Base-by-base conservation (phyloP, 2,797 vertebrate species). In the Rhabdophis nuchalis region DNA sequence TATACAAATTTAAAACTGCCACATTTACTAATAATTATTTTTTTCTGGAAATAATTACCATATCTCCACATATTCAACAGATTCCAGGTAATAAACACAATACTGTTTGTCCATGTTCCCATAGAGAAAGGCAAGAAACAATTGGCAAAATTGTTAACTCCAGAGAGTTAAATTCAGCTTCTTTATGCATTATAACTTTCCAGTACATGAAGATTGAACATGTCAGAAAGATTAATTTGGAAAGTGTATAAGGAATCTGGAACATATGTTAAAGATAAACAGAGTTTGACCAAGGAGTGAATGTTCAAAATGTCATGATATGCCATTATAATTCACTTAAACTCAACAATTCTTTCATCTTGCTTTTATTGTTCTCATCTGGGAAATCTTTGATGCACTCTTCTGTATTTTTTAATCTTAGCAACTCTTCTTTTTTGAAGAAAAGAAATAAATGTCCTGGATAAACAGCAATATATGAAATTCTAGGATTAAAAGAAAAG, bases 391-490 rank as follows among this genome's bases (percentile, higher is more conserved):
- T 93, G 94, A 95, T 92, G 95, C 53, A 93, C 91, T 95, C 29
- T 92, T 93, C 41, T 46, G 86, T 41, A 90, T 95, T 92, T 92
- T 95, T 95, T 92, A 96, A 93, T 95, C 91, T 95, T 92, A 94
- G 91, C 77, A 89, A 50, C 93, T 93, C 88, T 93, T n/a, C 89
- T 50, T 94, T 64, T 92, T 4, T 0, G 90, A 91, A 92, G 90
- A 96, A 96, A 96, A 95, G 92, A 96, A 95, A 95, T 92, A 96
- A 97, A 94, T 89, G 88, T 52, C 77, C 18, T 87, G 91, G 89
- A 61, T 94, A 72, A 92, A 85, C 56, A 0, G 0, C 91, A 94
- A 88, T 57, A 86, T 90, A 87, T 93, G 82, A 96, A 93, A 95
- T 89, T 94, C 88, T 92, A 58, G 94, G 93, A 91, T 95, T 93